Evolutionary conservation across 1,140 invertebrate species (phyloP), one percentile per base, ranked within the genome.

Genomic region (Drosophila nasuta): DNA sequence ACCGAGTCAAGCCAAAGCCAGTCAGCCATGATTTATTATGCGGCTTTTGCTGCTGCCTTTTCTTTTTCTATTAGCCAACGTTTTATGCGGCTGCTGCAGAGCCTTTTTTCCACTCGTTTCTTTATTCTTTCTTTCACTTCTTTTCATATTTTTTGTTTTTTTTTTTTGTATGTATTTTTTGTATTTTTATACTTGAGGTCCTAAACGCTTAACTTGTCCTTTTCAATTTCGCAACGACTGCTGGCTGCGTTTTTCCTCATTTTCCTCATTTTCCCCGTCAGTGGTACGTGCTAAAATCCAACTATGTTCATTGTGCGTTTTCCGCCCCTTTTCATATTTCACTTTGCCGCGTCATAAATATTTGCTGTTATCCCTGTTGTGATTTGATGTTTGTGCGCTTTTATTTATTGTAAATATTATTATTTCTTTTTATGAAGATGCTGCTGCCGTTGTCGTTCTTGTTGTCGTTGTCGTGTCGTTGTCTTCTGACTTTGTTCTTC

Each of bases 11-110:
- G 17, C 13, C 20, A 25, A 48, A 48, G 17, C 13, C 20, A 48
- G 51, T 33, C 15, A 33, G 66, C 28, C 72, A 79, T 79, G 77
- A 79, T 79, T 79, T 79, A 79, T 79, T 79, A 79, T 79, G 77
- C 74, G 77, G 74, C 68, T 79, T 79, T 76, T 49, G 45, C 67
- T 60, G 17, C 33, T 46, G 52, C 41, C 54, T 70, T 65, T 75
- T 75, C 43, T 72, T 67, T 77, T 72, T 76, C 58, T 79, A 76
- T 76, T 79, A 77, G 77, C 68, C 67, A 67, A 67, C 74, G 67
- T 79, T 79, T 76, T 68, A 52, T 77, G 74, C 58, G 67, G 51
- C 68, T 65, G 71, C 71, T 68, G 57, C 62, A 54, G 56, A 41
- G 52, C 62, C 46, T 58, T 57, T 75, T 63, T 38, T 30, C 28